A percentile compares a stretch with the other conserved stretches of the same genome.
Conservation (phyloP, 2,888 invertebrate genomes). For the Caenorhabditis auriculariae region DNA sequence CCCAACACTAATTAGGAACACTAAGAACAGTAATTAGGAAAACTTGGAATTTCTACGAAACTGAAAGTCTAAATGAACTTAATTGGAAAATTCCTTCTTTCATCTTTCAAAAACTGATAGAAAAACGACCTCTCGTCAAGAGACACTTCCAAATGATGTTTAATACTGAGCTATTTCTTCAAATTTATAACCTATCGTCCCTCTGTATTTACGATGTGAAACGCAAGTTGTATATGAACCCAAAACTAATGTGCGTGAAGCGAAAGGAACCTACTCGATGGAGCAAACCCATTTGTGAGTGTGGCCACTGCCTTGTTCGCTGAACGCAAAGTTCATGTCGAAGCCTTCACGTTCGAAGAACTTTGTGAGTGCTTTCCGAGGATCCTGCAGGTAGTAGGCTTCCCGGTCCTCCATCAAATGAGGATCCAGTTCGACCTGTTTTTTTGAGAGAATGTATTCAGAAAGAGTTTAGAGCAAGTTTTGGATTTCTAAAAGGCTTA, state of each 20-base stretch:
- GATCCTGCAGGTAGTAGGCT: conserved; percentile 86
- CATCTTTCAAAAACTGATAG: neutral
- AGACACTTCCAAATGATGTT: too few relatives aligned
- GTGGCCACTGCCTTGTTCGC: conserved; percentile 80
- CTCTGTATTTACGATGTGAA: too few relatives aligned
- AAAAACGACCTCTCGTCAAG: neutral
- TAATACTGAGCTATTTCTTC: too few relatives aligned
- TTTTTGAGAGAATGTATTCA: neutral
- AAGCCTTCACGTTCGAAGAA: conserved; percentile 90
- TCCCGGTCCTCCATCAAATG: conserved; percentile 70
- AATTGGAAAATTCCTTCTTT: too few relatives aligned
- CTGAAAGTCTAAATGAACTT: too few relatives aligned
- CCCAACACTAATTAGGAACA: too few relatives aligned
- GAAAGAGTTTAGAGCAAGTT: neutral
- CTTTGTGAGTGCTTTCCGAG: conserved; percentile 87
- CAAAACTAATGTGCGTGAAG: neutral
- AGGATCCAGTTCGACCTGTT: conserved; percentile 24
- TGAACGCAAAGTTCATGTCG: conserved; percentile 75
- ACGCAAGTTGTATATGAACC: neutral
- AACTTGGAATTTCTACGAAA: too few relatives aligned
- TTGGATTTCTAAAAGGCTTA: neutral
- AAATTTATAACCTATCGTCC: too few relatives aligned
- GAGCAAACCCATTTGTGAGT: conserved; percentile 80
- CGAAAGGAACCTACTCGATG: conserved; percentile 69
- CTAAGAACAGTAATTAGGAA: too few relatives aligned